phyloP scores from a whole-genome alignment of 2,888 invertebrate species.

The Nysson spinosus region DNA sequence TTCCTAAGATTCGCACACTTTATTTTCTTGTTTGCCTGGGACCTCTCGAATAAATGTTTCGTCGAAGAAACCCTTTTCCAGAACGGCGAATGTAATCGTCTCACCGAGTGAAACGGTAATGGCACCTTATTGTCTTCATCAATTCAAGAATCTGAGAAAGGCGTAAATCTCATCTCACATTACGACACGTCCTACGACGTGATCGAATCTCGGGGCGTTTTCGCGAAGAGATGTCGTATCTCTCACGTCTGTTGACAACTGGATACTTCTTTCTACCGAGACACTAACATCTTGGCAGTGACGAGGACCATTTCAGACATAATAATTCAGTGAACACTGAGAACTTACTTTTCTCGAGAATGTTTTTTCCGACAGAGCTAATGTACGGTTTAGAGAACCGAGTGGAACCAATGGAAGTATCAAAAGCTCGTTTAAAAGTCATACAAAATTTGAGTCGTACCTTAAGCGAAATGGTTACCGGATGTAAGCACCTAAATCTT shows the following conservation, averaged over 20 bases:
- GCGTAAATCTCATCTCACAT: constrained; percentile 34
- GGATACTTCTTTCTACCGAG: constrained; percentile 22
- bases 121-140: constrained; percentile 33
- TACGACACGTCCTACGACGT: constrained; percentile 32
- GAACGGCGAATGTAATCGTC: constrained; percentile 20
- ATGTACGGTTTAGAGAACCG: too few relatives aligned
- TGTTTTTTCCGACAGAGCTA: too few relatives aligned
- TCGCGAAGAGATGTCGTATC: constrained; percentile 14
- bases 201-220: constrained; percentile 41
- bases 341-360: too few relatives aligned
- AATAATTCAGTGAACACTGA: too few relatives aligned
- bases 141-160: constrained; percentile 21
- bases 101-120: constrained; percentile 24
- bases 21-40: constrained; percentile 36
- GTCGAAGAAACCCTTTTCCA: constrained; percentile 15
- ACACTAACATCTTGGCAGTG: too few relatives aligned
- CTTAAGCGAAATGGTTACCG: too few relatives aligned
- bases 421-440: too few relatives aligned
- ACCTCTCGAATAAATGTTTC: constrained; percentile 22
- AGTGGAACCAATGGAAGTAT: too few relatives aligned
- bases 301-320: too few relatives aligned
- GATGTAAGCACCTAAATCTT: too few relatives aligned
- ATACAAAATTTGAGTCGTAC: too few relatives aligned
- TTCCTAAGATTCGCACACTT: constrained; percentile 18
- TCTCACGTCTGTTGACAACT: constrained; percentile 15